Evolutionary conservation across 2,888 invertebrate genomes (phyloP).

Genomic region (Theretra japonica): DNA sequence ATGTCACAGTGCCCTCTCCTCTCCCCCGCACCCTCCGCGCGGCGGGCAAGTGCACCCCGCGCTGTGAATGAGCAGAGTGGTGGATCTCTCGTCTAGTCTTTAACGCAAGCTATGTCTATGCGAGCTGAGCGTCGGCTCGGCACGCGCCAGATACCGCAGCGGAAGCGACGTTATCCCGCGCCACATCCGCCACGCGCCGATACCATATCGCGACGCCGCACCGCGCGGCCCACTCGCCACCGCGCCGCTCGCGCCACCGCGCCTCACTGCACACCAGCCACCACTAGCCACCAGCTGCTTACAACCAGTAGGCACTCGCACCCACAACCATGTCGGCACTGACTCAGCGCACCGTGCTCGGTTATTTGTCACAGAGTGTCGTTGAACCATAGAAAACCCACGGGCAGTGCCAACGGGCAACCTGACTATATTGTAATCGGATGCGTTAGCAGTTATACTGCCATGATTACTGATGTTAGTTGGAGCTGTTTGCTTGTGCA

Average conservation of each 20-base stretch:
- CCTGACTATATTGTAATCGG: too few species aligned
- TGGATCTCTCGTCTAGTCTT: neutral
- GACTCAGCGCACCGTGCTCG: too few species aligned
- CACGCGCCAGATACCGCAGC: slow-evolving; percentile 57
- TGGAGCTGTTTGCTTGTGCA: neutral
- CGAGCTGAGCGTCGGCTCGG: slow-evolving; percentile 25
- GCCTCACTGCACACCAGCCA: neutral
- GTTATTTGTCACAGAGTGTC: too few species aligned
- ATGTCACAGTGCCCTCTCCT: slow-evolving; percentile 1
- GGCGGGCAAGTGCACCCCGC: neutral
- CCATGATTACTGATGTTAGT: neutral
- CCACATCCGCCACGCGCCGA: slow-evolving; percentile 49
- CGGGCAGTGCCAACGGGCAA: too few species aligned
- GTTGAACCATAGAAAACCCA: too few species aligned
- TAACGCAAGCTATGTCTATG: neutral
- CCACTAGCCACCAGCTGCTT: neutral
- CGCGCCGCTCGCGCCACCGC: neutral
- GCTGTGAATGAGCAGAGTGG: neutral
- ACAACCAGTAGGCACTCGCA: too few species aligned
- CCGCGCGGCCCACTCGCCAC: slow-evolving; percentile 1
- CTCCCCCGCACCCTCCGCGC: neutral
- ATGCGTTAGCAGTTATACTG: neutral
- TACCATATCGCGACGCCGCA: slow-evolving; percentile 41
- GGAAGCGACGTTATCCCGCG: slow-evolving; percentile 58
- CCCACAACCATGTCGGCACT: too few species aligned